Evolutionary conservation across 2,888 invertebrate species (phyloP).

Genomic region (Tetanocera ferruginea): DNA sequence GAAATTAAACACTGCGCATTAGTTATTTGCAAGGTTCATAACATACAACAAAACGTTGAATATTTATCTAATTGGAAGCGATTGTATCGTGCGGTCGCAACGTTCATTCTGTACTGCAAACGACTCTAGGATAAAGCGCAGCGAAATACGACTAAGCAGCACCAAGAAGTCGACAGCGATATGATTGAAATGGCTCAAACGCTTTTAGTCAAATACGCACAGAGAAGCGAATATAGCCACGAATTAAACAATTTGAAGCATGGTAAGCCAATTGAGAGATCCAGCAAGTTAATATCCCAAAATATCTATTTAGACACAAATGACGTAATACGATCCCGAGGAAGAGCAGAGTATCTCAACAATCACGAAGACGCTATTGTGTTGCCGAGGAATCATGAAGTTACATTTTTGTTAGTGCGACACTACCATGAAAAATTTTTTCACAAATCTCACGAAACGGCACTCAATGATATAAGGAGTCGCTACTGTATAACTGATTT

Average conservation of each 20-base stretch:
- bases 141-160: not conserved
- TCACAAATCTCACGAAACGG: constrained; percentile 40
- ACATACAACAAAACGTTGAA: not conserved
- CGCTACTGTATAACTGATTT: constrained; percentile 32
- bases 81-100: not conserved
- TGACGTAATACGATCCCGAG: constrained; percentile 4
- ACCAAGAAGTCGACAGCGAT: not conserved
- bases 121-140: constrained; percentile 3
- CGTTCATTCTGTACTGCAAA: not conserved
- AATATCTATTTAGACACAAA: constrained; percentile 38
- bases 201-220: constrained; percentile 12
- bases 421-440: too few species aligned
- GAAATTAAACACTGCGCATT: constrained; percentile 26
- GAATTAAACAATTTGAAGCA: not conserved
- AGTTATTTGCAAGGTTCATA: not conserved
- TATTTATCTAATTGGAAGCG: constrained; percentile 23
- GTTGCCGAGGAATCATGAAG: too few species aligned
- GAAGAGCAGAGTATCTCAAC: constrained; percentile 24
- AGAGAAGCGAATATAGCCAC: not conserved
- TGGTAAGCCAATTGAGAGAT: constrained; percentile 42
- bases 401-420: too few species aligned
- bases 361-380: too few species aligned
- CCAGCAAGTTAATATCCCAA: constrained; percentile 40
- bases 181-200: not conserved
- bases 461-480: constrained; percentile 42